A percentile compares a stretch with the other conserved stretches of the same genome.
Evolutionary conservation across 1,140 invertebrate species (phyloP).

Genomic region (Platyscapa corneri): DNA sequence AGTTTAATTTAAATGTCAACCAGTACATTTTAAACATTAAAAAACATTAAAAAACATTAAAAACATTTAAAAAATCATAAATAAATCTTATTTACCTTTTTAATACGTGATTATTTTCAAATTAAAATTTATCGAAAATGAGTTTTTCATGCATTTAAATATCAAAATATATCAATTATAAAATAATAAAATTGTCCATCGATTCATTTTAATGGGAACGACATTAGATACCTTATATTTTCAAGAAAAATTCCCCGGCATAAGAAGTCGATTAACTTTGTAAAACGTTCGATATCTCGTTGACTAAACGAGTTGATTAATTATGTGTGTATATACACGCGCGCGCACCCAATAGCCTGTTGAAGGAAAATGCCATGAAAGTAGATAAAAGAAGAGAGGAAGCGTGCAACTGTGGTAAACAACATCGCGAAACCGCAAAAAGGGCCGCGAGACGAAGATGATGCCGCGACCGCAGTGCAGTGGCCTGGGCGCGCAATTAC

Average conservation of each 20-base stretch:
- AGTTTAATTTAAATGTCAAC: background rate
- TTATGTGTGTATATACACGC: background rate
- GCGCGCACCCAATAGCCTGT: background rate
- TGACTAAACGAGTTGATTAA: constrained; percentile 16
- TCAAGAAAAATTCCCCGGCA: no score
- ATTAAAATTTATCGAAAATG: no score
- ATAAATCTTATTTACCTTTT: no score
- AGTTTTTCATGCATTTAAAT: no score
- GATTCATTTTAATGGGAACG: no score
- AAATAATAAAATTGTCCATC: no score
- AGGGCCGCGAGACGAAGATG: constrained; percentile 27
- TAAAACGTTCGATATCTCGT: background rate
- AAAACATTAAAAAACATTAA: background rate
- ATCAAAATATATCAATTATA: no score
- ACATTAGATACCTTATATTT: no score
- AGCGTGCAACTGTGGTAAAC: background rate
- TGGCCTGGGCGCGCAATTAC: constrained; percentile 31
- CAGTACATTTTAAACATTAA: background rate
- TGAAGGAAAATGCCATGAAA: background rate
- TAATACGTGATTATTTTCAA: no score
- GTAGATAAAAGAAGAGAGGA: background rate
- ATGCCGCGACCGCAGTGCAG: constrained; percentile 33
- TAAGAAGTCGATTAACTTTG: background rate
- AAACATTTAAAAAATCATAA: no score
- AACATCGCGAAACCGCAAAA: background rate